phyloP scores from a whole-genome alignment of 1,140 invertebrate species.

The Paralvinella palmiformis region DNA sequence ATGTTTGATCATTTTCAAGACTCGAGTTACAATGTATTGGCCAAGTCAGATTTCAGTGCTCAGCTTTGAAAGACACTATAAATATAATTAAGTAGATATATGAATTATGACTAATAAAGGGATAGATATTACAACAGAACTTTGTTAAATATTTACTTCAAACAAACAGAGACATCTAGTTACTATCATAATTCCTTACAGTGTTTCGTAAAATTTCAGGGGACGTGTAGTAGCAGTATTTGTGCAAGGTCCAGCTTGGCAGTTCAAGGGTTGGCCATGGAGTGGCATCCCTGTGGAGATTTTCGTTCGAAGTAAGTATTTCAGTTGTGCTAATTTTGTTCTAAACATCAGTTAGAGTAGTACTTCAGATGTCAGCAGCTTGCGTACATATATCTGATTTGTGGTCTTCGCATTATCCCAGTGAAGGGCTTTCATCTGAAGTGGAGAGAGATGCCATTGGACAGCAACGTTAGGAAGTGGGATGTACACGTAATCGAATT shows the following conservation, averaged over 20 bases:
- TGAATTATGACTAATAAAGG: too few species aligned
- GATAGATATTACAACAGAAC: too few species aligned
- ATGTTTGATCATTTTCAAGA: too few species aligned
- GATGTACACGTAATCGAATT: constrained; percentile 88
- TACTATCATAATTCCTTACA: too few species aligned
- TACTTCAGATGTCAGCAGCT: neutral
- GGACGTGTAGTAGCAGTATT: constrained; percentile 97
- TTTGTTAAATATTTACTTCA: too few species aligned
- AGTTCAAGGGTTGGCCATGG: constrained; percentile 99
- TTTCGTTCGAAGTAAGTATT: constrained; percentile 80
- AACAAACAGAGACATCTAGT: too few species aligned
- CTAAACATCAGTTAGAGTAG: neutral
- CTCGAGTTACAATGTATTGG: too few species aligned
- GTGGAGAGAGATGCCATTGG: constrained; percentile 89
- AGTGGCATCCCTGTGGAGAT: constrained; percentile 96
- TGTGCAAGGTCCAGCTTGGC: constrained; percentile 98
- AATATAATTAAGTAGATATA: too few species aligned
- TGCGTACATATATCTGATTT: too few species aligned
- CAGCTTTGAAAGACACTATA: too few species aligned
- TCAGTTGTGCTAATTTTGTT: constrained; percentile 9
- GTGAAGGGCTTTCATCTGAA: constrained; percentile 97
- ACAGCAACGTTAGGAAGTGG: constrained; percentile 92
- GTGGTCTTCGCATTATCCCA: too few species aligned
- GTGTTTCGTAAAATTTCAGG: constrained; percentile 33
- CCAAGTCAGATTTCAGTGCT: too few species aligned